phyloP scores from a whole-genome alignment of 2,888 invertebrate species.

The Dolomedes plantarius region DNA sequence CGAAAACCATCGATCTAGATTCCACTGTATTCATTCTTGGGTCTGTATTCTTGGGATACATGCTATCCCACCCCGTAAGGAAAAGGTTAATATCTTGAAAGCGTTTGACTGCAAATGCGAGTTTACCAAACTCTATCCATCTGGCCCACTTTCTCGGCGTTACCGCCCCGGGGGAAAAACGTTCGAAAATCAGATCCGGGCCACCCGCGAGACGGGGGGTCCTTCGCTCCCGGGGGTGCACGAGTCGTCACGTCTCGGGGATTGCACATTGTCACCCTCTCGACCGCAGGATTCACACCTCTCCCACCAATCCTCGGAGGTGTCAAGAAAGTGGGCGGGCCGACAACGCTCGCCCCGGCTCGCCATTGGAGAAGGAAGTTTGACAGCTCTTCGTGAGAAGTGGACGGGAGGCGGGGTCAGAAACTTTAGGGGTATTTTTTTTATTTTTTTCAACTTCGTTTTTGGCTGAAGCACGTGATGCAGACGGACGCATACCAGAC shows the following conservation, averaged over 20 bases:
- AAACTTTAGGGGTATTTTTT: neutral
- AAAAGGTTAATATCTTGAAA: too few species aligned
- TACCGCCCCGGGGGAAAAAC: too few species aligned
- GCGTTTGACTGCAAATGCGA: too few species aligned
- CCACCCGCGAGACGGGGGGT: too few species aligned
- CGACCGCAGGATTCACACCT: conserved; percentile 24
- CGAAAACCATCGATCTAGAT: too few species aligned
- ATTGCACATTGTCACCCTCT: conserved; percentile 37
- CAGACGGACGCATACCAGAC: conserved; percentile 5
- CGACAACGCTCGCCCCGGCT: neutral
- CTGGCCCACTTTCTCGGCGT: too few species aligned
- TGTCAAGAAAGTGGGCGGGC: conserved; percentile 57
- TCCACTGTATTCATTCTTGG: too few species aligned
- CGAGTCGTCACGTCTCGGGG: conserved; percentile 36
- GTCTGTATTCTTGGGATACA: too few species aligned
- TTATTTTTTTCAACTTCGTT: neutral
- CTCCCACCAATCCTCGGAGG: conserved; percentile 49
- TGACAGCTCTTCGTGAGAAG: conserved; percentile 10
- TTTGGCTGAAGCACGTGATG: too few species aligned
- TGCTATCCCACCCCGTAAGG: too few species aligned
- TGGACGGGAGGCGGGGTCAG: neutral
- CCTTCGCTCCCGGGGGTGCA: conserved; percentile 7
- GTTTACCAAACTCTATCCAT: too few species aligned
- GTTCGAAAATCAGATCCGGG: too few species aligned
- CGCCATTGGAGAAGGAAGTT: conserved; percentile 6